Conservation (phyloP, 2,888 invertebrate species). For the Meiosimyza platycephala region DNA sequence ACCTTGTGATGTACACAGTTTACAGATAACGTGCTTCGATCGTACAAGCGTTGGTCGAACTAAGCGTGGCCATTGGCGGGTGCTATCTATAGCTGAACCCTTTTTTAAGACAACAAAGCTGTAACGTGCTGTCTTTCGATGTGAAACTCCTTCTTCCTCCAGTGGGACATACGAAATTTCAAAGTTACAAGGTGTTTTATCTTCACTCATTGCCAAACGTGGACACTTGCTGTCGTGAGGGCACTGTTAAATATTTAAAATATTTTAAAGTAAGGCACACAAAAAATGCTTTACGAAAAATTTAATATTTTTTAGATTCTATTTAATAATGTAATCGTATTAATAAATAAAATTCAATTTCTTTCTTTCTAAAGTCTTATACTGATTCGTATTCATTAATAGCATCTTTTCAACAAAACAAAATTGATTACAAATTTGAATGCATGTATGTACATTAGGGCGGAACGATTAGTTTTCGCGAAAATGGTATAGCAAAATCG, state of each 20-base stretch:
- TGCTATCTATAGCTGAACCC: conserved; percentile 71
- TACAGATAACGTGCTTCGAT: conserved; percentile 80
- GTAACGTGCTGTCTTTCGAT: conserved; percentile 71
- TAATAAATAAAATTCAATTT: no score
- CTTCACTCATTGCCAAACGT: conserved; percentile 67
- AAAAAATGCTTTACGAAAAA: no score
- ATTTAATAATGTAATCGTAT: no score
- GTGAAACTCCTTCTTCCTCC: conserved; percentile 67
- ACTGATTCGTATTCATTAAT: no score
- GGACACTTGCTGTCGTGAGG: conserved; percentile 87
- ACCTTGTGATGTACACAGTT: conserved; percentile 81
- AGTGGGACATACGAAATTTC: conserved; percentile 73
- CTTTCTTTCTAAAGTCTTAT: no score
- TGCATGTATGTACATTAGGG: no score
- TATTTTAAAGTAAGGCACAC: no score
- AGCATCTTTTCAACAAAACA: no score
- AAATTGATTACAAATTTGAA: no score
- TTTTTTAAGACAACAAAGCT: conserved; percentile 86
- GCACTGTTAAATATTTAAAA: conserved; percentile 73
- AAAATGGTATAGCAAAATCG: no score
- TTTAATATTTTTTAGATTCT: no score
- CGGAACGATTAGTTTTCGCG: no score
- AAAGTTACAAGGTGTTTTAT: conserved; percentile 84
- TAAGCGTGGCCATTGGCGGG: conserved; percentile 80
- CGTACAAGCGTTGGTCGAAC: conserved; percentile 78